Percentiles rank a stretch among this genome's conserved stretches.
Evolutionary conservation across 2,888 invertebrate species (phyloP).

Genomic region (Hirtodrosophila histrioides): DNA sequence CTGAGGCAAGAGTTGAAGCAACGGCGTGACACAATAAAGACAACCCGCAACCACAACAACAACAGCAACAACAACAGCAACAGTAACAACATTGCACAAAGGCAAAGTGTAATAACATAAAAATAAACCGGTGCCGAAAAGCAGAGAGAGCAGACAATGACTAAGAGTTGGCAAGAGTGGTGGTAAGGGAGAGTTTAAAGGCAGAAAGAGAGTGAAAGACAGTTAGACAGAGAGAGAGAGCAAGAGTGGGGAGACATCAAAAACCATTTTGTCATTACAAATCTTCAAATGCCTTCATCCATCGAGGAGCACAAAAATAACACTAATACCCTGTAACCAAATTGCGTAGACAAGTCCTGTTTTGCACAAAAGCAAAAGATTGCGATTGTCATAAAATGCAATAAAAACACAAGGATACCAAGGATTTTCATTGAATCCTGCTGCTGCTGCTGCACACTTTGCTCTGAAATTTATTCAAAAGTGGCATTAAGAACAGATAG

Average conservation of each 20-base stretch:
- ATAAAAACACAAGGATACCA: no score
- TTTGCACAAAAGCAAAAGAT: no score
- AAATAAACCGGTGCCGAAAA: constrained; percentile 62
- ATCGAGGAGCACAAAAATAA: no score
- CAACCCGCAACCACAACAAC: constrained; percentile 40
- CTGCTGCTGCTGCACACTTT: no score
- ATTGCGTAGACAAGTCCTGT: no score
- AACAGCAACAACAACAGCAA: constrained; percentile 24
- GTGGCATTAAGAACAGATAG: no score
- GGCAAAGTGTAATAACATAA: constrained; percentile 75
- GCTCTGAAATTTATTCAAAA: no score
- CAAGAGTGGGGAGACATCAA: constrained; percentile 33
- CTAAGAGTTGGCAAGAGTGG: not conserved
- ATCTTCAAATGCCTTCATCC: constrained; percentile 53
- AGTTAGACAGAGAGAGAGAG: constrained; percentile 9
- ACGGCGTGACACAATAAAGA: constrained; percentile 72
- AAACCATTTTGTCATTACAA: constrained; percentile 74
- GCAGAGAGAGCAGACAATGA: constrained; percentile 27
- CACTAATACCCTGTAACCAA: no score
- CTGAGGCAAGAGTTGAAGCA: constrained; percentile 64
- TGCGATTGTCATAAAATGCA: no score
- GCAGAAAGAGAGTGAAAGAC: constrained; percentile 9
- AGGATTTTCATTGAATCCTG: no score
- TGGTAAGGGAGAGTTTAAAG: not conserved
- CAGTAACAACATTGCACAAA: constrained; percentile 44